These are phyloP conservation scores for Lottia scabra DNA, from an alignment of 2,888 invertebrate species.

Conservation along the genomic window DNA sequence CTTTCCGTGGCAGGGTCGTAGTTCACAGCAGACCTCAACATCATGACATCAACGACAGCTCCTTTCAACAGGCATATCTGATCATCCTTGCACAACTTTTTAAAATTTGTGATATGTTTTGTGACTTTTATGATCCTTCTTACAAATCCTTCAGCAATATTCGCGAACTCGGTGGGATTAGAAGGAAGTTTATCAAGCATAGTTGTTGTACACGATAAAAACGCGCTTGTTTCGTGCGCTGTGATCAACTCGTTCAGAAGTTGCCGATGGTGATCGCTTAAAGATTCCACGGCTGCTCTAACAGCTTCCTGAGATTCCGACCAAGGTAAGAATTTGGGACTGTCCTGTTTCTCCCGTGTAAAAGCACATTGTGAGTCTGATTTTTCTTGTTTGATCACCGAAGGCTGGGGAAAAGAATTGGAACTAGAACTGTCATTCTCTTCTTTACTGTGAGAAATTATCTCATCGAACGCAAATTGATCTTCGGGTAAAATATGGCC, in stretches of 20 bases:
- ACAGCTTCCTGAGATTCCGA: conserved; percentile 37
- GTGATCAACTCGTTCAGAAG: conserved; percentile 42
- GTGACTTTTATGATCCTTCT: conserved; percentile 79
- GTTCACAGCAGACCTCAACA: conserved; percentile 62
- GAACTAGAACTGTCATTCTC: conserved; percentile 32
- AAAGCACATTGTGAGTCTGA: not conserved
- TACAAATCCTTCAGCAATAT: conserved; percentile 63
- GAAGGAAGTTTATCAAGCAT: conserved; percentile 39
- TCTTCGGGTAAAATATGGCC: conserved; percentile 49
- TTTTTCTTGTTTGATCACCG: not conserved
- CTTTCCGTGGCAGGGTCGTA: conserved; percentile 55
- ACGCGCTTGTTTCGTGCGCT: conserved; percentile 49
- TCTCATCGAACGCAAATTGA: conserved; percentile 24
- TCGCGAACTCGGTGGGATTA: conserved; percentile 58
- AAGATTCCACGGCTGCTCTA: conserved; percentile 27
- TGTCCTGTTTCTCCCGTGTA: not conserved
- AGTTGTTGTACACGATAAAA: conserved; percentile 51
- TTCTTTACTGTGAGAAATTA: conserved; percentile 21
- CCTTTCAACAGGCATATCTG: conserved; percentile 79
- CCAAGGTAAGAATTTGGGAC: conserved; percentile 34
- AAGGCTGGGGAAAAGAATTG: not conserved
- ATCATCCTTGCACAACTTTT: conserved; percentile 93
- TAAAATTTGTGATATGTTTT: conserved; percentile 82
- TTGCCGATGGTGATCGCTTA: conserved; percentile 34
- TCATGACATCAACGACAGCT: conserved; percentile 63